These are phyloP conservation scores for Conistra vaccinii DNA, from an alignment of 2,888 invertebrate species.

Conservation along the genomic window DNA sequence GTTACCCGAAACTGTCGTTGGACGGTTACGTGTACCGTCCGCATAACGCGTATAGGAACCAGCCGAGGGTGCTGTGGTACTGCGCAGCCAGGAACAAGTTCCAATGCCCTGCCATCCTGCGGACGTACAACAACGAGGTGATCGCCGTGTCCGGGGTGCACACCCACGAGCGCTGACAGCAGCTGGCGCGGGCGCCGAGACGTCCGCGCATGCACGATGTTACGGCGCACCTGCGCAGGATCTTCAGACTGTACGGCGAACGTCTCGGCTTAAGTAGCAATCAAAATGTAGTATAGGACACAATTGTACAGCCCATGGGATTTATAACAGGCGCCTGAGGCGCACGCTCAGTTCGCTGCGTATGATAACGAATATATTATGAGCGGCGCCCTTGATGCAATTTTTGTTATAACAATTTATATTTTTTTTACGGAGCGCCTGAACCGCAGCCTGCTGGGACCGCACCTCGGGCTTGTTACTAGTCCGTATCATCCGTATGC, in stretches of 20 bases:
- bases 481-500: not conserved
- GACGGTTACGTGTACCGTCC: constrained; percentile 84
- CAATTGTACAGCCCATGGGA: not conserved
- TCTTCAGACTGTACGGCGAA: constrained; percentile 76
- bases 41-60: constrained; percentile 87
- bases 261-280: constrained; percentile 66
- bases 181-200: constrained; percentile 66
- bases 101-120: constrained; percentile 81
- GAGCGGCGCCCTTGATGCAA: not conserved
- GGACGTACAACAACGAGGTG: constrained; percentile 81
- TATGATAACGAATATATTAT: not conserved
- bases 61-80: constrained; percentile 85
- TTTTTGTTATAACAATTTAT: not conserved
- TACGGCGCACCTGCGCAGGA: constrained; percentile 69
- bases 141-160: constrained; percentile 80
- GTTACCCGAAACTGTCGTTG: constrained; percentile 84
- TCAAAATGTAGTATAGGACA: constrained; percentile 31
- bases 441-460: too few relatives aligned
- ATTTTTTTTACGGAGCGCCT: not conserved
- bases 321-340: not conserved
- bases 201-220: constrained; percentile 56
- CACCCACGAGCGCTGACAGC: constrained; percentile 81
- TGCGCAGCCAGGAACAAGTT: constrained; percentile 82
- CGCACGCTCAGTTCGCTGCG: not conserved
- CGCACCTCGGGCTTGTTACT: not conserved